These are phyloP conservation scores for Leucania comma DNA, from an alignment of 2,888 invertebrate genomes.

Conservation along the genomic window DNA sequence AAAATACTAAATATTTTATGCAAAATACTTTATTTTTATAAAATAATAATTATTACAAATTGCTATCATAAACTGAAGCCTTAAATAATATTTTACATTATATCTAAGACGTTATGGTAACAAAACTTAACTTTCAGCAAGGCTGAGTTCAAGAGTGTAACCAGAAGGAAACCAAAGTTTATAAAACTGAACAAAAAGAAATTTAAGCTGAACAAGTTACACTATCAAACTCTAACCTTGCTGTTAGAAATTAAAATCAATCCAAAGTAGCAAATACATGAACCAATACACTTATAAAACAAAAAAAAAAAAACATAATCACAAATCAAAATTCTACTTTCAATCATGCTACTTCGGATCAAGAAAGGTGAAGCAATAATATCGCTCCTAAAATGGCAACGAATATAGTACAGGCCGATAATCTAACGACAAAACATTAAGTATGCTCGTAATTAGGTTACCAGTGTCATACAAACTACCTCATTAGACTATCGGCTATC, in stretches of 20 bases:
- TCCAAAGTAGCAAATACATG: constrained; percentile 40
- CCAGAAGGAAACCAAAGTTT: constrained; percentile 46
- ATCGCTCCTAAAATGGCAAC: constrained; percentile 80
- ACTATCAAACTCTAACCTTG: constrained; percentile 79
- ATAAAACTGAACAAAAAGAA: constrained; percentile 2
- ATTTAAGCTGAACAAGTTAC: constrained; percentile 66
- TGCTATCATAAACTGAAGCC: constrained; percentile 46
- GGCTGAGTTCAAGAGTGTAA: constrained; percentile 86
- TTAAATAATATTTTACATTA: constrained; percentile 60
- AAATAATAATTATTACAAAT: constrained; percentile 58
- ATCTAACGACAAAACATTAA: constrained; percentile 63
- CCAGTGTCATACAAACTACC: constrained; percentile 71
- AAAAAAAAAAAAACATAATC: constrained; percentile 12
- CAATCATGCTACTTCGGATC: constrained; percentile 54
- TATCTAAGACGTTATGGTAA: constrained; percentile 62
- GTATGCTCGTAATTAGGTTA: constrained; percentile 57
- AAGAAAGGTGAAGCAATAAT: constrained; percentile 37
- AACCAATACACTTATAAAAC: not conserved
- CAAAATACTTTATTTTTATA: constrained; percentile 64
- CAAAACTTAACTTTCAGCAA: constrained; percentile 62
- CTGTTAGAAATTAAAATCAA: constrained; percentile 40
- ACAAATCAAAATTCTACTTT: constrained; percentile 38
- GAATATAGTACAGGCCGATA: constrained; percentile 71
- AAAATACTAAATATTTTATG: constrained; percentile 18
- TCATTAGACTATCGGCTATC: constrained; percentile 71